Percentiles rank a stretch among this genome's conserved stretches.
These are phyloP conservation scores for Nomia melanderi DNA, from an alignment of 1,140 invertebrate species.

Conservation along the genomic window DNA sequence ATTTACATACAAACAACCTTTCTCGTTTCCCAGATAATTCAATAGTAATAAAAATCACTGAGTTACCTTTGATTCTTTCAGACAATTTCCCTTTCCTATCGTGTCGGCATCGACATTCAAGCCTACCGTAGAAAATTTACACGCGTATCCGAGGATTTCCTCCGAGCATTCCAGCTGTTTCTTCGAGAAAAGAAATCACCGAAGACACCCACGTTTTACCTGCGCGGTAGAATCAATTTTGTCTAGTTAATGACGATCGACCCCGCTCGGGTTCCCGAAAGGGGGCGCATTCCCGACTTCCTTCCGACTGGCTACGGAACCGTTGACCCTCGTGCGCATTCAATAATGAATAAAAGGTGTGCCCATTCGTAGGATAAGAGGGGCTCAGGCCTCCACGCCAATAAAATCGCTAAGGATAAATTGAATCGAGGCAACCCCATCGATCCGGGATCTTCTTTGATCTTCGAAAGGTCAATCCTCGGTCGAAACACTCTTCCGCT, in stretches of 20 bases:
- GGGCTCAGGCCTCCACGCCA: conserved; percentile 21
- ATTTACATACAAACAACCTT: too few relatives aligned
- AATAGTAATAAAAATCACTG: background rate
- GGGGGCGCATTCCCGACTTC: conserved; percentile 12
- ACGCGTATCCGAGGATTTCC: background rate
- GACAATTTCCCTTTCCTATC: background rate
- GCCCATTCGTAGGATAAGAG: conserved; percentile 55
- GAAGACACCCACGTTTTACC: conserved; percentile 17
- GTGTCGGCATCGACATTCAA: background rate
- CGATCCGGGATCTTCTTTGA: conserved; percentile 72
- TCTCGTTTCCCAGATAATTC: too few relatives aligned
- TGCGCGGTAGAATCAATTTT: conserved; percentile 23
- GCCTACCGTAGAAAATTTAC: background rate
- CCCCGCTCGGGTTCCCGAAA: background rate
- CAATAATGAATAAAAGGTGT: conserved; percentile 63
- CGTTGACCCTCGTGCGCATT: conserved; percentile 32
- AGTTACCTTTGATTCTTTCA: background rate
- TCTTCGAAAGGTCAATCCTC: conserved; percentile 68
- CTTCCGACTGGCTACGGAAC: conserved; percentile 33
- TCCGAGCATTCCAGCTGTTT: background rate
- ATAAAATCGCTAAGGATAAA: conserved; percentile 69
- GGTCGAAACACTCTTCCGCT: conserved; percentile 26
- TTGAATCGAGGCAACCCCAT: conserved; percentile 71
- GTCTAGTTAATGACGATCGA: conserved; percentile 26
- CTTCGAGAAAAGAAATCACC: too few relatives aligned